Evolutionary conservation across 2,888 invertebrate genomes (phyloP).

Genomic region (Conchocele bisecta): DNA sequence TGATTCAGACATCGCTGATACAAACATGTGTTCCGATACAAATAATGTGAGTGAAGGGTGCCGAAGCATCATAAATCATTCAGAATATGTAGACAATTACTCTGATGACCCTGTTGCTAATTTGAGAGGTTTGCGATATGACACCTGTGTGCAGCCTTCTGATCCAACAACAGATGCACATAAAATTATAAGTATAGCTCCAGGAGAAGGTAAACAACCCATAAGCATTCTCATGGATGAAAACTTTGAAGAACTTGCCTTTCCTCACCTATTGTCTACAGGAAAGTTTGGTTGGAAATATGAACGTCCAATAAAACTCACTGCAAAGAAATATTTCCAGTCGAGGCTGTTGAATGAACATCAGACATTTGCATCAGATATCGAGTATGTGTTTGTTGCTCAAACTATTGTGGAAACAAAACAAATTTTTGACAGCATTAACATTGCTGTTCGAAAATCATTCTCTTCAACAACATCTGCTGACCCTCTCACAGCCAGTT

Average conservation of each 20-base stretch:
- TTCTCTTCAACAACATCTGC: neutral
- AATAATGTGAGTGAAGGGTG: too few relatives aligned
- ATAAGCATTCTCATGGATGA: conserved; percentile 23
- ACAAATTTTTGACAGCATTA: conserved; percentile 18
- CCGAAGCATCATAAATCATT: too few relatives aligned
- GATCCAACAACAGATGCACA: conserved; percentile 5
- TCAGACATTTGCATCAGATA: conserved; percentile 20
- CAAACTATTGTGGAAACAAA: conserved; percentile 19
- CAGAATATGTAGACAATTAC: neutral
- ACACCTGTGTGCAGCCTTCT: neutral
- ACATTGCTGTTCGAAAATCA: conserved; percentile 16
- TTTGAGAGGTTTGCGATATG: conserved; percentile 11
- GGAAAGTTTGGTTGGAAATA: conserved; percentile 33
- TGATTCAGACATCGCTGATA: too few relatives aligned
- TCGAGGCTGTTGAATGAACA: conserved; percentile 9
- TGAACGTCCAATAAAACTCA: conserved; percentile 4
- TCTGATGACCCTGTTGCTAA: conserved; percentile 7
- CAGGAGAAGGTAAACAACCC: conserved; percentile 11
- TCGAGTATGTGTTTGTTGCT: conserved; percentile 33
- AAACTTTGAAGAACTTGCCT: conserved; percentile 43
- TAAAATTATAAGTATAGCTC: conserved; percentile 18
- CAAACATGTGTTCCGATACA: too few relatives aligned
- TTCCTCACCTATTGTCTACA: conserved; percentile 18
- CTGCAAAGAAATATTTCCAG: conserved; percentile 34
- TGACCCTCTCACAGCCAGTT: conserved; percentile 7